Evolutionary conservation across 1,140 invertebrate genomes (phyloP).

Genomic region (Metopolophium dirhodum): DNA sequence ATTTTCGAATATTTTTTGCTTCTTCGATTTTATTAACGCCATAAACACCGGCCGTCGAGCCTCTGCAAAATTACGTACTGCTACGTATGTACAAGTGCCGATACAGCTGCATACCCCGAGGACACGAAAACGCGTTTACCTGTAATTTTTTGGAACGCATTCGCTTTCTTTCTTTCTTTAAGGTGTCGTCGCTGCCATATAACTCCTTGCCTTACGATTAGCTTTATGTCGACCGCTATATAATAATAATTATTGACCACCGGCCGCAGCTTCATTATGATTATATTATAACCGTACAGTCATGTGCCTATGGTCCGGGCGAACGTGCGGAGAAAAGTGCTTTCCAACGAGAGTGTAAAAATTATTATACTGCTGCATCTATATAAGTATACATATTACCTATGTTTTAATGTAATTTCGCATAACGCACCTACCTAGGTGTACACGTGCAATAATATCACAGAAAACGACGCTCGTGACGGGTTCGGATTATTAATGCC

Average conservation of each 20-base stretch:
- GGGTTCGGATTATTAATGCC: slow-evolving; percentile 14
- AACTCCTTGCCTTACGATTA: not conserved
- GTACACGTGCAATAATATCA: not conserved
- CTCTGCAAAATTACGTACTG: not conserved
- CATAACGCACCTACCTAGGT: not conserved
- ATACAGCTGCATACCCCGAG: not conserved
- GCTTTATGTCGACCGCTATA: slow-evolving; percentile 1
- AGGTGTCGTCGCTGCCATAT: not conserved
- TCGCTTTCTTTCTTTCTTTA: slow-evolving; percentile 49
- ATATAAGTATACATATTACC: too few species aligned
- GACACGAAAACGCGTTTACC: slow-evolving; percentile 25
- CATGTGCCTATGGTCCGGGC: not conserved
- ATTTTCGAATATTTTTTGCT: not conserved
- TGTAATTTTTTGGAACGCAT: slow-evolving; percentile 45
- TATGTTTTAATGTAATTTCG: not conserved
- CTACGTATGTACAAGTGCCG: not conserved
- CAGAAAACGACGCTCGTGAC: slow-evolving; percentile 36
- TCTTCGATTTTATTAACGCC: not conserved
- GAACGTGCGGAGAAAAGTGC: slow-evolving; percentile 44
- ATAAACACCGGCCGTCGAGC: not conserved
- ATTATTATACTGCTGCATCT: not conserved
- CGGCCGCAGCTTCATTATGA: slow-evolving; percentile 26
- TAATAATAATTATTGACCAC: slow-evolving; percentile 29
- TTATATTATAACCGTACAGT: not conserved
- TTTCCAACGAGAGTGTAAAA: slow-evolving; percentile 36